Percentiles rank a stretch among this genome's conserved stretches.
Evolutionary conservation across 2,113 vertebrate species (phyloP).

Genomic region (Forbesichthys agassizii): DNA sequence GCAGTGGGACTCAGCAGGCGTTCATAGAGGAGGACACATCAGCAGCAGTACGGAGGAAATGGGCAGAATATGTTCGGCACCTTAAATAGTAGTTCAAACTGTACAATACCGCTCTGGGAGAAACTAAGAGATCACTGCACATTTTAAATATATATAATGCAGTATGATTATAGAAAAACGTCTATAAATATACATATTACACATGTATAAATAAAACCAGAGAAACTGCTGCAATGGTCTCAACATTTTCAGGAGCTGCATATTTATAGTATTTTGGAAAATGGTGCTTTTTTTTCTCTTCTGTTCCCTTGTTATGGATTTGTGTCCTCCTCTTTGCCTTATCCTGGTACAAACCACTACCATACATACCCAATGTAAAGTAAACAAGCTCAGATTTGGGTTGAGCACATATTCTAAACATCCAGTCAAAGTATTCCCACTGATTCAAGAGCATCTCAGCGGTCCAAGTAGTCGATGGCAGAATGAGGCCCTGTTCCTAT

Average conservation of each 20-base stretch:
- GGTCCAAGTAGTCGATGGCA: neutral
- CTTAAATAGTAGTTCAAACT: no score
- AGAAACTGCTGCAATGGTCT: no score
- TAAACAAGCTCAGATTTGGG: neutral
- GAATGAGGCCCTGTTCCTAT: neutral
- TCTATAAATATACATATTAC: no score
- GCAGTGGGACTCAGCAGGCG: neutral
- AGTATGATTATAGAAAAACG: no score
- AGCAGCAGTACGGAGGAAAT: neutral
- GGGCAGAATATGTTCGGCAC: no score
- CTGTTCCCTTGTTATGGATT: neutral
- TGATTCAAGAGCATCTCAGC: constrained; percentile 33
- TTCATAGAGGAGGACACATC: neutral
- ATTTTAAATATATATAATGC: no score
- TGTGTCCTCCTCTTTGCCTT: neutral
- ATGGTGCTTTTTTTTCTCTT: neutral
- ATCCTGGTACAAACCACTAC: neutral
- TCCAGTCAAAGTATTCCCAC: constrained; percentile 10
- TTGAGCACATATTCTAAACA: neutral
- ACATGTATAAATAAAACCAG: no score
- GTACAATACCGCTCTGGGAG: no score
- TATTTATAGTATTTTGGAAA: no score
- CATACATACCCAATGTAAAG: constrained; percentile 6
- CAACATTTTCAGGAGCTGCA: no score
- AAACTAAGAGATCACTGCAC: no score